phyloP scores from a whole-genome alignment of 2,888 invertebrate genomes.

The Apodemia duryi region DNA sequence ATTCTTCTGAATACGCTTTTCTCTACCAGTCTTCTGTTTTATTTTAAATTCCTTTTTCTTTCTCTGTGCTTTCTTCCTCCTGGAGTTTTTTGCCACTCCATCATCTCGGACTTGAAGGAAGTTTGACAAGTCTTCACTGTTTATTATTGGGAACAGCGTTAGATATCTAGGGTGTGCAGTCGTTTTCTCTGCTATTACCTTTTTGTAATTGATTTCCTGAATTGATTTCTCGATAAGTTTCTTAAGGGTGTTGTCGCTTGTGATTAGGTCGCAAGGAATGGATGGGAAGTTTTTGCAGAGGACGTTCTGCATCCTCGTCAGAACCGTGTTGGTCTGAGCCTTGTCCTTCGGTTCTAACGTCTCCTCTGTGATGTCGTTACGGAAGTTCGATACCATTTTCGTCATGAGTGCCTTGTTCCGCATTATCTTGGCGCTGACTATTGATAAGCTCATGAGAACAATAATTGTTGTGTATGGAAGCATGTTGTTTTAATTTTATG shows the following conservation, averaged over 20 bases:
- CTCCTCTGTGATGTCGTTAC: constrained; percentile 38
- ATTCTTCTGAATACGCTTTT: constrained; percentile 31
- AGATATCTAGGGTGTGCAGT: constrained; percentile 40
- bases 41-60: constrained; percentile 33
- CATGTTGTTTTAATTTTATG: not conserved
- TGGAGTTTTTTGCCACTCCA: not conserved
- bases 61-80: constrained; percentile 31
- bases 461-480: constrained; percentile 14
- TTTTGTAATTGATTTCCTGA: constrained; percentile 56
- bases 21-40: constrained; percentile 26
- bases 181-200: constrained; percentile 42
- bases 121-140: constrained; percentile 57
- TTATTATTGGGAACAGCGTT: constrained; percentile 50
- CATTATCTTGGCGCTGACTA: constrained; percentile 45
- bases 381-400: constrained; percentile 65
- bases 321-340: constrained; percentile 36
- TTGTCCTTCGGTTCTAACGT: not conserved
- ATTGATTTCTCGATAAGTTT: constrained; percentile 57
- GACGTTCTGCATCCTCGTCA: constrained; percentile 57
- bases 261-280: constrained; percentile 59
- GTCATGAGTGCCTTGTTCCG: constrained; percentile 62
- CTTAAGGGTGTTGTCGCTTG: constrained; percentile 47
- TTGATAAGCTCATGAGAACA: constrained; percentile 23
- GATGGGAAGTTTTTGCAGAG: constrained; percentile 62
- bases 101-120: constrained; percentile 41